These are phyloP conservation scores for Paraplagusia blochii DNA, from an alignment of 2,113 vertebrate genomes.

Conservation along the genomic window DNA sequence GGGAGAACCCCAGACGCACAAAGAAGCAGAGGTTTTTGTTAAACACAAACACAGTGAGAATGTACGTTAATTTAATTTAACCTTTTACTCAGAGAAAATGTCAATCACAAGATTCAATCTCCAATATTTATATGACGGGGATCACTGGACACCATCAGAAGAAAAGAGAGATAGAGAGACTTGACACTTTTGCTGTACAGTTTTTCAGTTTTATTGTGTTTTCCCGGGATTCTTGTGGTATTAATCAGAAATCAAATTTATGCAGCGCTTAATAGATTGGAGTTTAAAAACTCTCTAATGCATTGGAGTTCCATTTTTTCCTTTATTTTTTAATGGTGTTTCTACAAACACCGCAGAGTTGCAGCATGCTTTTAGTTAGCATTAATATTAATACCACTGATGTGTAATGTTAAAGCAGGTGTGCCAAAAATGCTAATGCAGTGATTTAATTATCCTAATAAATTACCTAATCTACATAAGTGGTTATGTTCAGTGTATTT, in stretches of 20 bases:
- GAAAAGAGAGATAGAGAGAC: too few species aligned
- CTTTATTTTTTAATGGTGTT: constrained; percentile 3
- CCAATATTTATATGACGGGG: too few species aligned
- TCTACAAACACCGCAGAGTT: constrained; percentile 1
- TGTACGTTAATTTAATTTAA: too few species aligned
- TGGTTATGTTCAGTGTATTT: constrained; percentile 31
- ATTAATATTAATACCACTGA: constrained; percentile 24
- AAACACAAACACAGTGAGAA: not conserved
- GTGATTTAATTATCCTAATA: constrained; percentile 24
- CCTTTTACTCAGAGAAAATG: not conserved
- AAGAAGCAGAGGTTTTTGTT: not conserved
- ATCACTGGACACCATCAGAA: too few species aligned
- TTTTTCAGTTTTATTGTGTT: too few species aligned
- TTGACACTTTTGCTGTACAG: too few species aligned
- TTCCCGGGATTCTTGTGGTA: too few species aligned
- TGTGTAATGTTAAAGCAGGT: constrained; percentile 16
- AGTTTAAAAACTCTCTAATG: not conserved
- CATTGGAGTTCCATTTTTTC: constrained; percentile 1
- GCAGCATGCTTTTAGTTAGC: constrained; percentile 8
- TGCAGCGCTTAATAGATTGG: not conserved
- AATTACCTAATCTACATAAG: constrained; percentile 24
- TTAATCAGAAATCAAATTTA: too few species aligned
- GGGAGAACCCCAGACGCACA: too few species aligned
- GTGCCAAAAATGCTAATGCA: constrained; percentile 11
- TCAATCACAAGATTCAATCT: too few species aligned